Evolutionary conservation across 2,888 invertebrate genomes (phyloP).

Genomic region (Lissocephala sabroskyi): DNA sequence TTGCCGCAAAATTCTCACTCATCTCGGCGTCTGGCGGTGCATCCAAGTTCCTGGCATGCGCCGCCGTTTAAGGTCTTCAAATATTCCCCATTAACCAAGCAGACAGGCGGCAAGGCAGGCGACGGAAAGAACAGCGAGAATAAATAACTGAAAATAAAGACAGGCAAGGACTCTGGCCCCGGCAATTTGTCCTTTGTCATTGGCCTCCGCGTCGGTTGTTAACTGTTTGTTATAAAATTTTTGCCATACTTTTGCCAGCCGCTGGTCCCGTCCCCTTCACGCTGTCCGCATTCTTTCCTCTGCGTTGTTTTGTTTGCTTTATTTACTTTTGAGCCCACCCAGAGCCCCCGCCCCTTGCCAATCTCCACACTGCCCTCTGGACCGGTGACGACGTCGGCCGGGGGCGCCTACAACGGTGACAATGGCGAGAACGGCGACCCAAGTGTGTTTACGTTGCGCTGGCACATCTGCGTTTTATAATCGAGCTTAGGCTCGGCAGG

Average conservation of each 20-base stretch:
- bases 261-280: conserved; percentile 2
- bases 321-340: conserved; percentile 1
- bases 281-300: conserved; percentile 2
- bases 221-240: conserved; percentile 33
- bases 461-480: conserved; percentile 59
- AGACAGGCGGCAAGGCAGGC: no score
- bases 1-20: no score
- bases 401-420: conserved; percentile 6
- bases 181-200: conserved; percentile 39
- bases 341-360: no score
- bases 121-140: no score
- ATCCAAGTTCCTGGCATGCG: no score
- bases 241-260: conserved; percentile 17
- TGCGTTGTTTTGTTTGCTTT: background rate
- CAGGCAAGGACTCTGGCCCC: conserved; percentile 2
- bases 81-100: no score
- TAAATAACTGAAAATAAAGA: conserved; percentile 13
- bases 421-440: conserved; percentile 3
- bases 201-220: conserved; percentile 17
- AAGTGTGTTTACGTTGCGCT: conserved; percentile 31
- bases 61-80: no score
- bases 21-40: no score
- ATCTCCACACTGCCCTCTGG: no score
- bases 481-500: conserved; percentile 31
- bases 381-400: no score